A percentile compares a stretch with the other conserved stretches of the same genome.
Conservation (phyloP, 2,113 vertebrate species). For the Campylomormyrus tamandua region DNA sequence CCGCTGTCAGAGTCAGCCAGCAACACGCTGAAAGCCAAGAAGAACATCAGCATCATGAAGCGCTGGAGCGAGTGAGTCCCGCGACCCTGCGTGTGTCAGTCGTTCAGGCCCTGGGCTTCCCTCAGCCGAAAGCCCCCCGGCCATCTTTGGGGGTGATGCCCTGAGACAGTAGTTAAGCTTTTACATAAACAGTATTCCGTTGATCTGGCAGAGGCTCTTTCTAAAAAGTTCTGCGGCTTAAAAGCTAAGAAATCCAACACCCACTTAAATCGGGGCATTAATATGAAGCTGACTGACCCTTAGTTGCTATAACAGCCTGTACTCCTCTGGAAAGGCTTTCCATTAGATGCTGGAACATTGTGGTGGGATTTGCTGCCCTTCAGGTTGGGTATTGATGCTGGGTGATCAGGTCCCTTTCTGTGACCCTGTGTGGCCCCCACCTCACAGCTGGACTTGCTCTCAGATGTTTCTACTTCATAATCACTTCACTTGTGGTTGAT, state of each 20-base stretch:
- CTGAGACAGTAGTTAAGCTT: background rate
- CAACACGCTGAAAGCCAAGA: slow-evolving; percentile 85
- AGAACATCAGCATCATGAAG: slow-evolving; percentile 89
- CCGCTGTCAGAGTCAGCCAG: slow-evolving; percentile 87
- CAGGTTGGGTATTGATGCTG: background rate
- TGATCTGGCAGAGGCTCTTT: background rate
- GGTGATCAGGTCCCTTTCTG: background rate
- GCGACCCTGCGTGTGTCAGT: background rate
- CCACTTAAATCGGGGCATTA: background rate
- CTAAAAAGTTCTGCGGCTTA: background rate
- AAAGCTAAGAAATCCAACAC: background rate
- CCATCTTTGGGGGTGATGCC: background rate
- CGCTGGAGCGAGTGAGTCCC: slow-evolving; percentile 95
- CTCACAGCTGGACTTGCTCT: background rate
- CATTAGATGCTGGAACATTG: background rate
- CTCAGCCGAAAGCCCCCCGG: background rate
- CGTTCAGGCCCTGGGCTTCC: background rate
- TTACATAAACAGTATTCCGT: background rate
- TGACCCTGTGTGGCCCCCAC: background rate
- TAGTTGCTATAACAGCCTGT: background rate
- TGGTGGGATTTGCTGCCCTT: background rate
- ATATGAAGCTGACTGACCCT: background rate
- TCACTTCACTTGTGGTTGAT: background rate
- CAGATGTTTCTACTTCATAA: background rate
- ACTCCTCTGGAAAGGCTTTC: background rate